Evolutionary conservation across 2,113 vertebrate species (phyloP).

Genomic region (Chionodraco myersi): DNA sequence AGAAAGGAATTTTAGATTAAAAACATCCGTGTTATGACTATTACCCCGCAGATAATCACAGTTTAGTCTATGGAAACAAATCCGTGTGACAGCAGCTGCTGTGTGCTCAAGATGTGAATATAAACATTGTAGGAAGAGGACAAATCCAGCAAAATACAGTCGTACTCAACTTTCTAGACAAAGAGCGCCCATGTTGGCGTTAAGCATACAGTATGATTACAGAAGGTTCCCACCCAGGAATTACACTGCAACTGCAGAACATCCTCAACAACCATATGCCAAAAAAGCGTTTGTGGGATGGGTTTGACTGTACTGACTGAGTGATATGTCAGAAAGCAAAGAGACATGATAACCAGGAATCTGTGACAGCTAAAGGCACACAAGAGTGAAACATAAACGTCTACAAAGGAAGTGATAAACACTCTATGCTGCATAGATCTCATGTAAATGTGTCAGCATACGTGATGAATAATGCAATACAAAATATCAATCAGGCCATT

Average conservation of each 20-base stretch:
- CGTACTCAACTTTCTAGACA: slow-evolving; percentile 15
- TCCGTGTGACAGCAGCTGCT: neutral
- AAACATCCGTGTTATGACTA: slow-evolving; percentile 7
- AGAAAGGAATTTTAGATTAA: neutral
- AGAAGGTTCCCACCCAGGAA: slow-evolving; percentile 47
- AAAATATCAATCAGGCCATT: slow-evolving; percentile 72
- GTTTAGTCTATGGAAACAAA: slow-evolving; percentile 2
- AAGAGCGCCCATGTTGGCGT: neutral
- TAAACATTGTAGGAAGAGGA: neutral
- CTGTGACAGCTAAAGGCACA: neutral
- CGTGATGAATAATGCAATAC: slow-evolving; percentile 45
- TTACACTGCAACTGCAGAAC: slow-evolving; percentile 31
- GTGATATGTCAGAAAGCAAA: neutral
- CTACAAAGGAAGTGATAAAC: neutral
- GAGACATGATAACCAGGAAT: neutral
- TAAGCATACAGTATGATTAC: slow-evolving; percentile 22
- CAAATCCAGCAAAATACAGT: neutral
- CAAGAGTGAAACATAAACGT: neutral
- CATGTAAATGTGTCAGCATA: slow-evolving; percentile 30
- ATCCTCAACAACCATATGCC: slow-evolving; percentile 9
- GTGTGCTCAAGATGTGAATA: neutral
- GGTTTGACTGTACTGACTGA: neutral
- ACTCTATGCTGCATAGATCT: slow-evolving; percentile 5
- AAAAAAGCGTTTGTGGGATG: slow-evolving; percentile 13
- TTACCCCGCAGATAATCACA: neutral